A percentile compares a stretch with the other conserved stretches of the same genome.
These are phyloP conservation scores for Zaprionus taronus DNA, from an alignment of 1,140 invertebrate species.

Conservation along the genomic window DNA sequence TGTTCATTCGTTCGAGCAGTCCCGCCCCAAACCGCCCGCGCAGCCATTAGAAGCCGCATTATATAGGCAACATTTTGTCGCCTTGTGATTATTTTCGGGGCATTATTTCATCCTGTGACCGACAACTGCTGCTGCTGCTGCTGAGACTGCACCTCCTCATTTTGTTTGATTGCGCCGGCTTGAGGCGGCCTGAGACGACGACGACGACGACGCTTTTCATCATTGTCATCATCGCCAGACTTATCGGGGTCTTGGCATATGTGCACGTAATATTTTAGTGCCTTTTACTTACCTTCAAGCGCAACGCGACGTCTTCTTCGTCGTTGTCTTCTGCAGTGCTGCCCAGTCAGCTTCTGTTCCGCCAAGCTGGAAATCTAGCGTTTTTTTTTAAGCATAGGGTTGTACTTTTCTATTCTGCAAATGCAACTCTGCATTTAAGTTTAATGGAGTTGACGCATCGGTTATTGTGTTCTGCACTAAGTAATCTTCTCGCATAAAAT, in stretches of 20 bases:
- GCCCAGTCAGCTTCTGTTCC: too few relatives aligned
- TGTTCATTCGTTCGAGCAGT: background rate
- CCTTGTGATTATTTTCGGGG: slow-evolving; percentile 76
- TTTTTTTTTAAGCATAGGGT: too few relatives aligned
- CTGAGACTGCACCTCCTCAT: slow-evolving; percentile 66
- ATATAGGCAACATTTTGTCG: slow-evolving; percentile 79
- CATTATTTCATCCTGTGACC: slow-evolving; percentile 42
- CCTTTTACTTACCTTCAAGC: slow-evolving; percentile 57
- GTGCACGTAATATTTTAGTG: slow-evolving; percentile 76
- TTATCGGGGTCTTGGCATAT: slow-evolving; percentile 53
- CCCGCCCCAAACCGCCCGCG: too few relatives aligned
- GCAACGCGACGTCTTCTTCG: background rate
- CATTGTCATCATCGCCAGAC: slow-evolving; percentile 44
- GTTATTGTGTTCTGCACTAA: too few relatives aligned
- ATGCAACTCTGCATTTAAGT: too few relatives aligned
- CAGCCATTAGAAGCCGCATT: slow-evolving; percentile 60
- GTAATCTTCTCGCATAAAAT: too few relatives aligned
- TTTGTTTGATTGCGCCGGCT: slow-evolving; percentile 69
- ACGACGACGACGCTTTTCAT: background rate
- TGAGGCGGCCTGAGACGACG: slow-evolving; percentile 21
- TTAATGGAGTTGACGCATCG: too few relatives aligned
- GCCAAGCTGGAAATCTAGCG: too few relatives aligned
- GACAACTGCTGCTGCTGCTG: slow-evolving; percentile 44
- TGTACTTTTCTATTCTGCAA: too few relatives aligned
- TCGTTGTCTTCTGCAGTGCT: background rate